Evolutionary conservation across 2,888 invertebrate genomes (phyloP).

Genomic region (Parnassius smintheus): DNA sequence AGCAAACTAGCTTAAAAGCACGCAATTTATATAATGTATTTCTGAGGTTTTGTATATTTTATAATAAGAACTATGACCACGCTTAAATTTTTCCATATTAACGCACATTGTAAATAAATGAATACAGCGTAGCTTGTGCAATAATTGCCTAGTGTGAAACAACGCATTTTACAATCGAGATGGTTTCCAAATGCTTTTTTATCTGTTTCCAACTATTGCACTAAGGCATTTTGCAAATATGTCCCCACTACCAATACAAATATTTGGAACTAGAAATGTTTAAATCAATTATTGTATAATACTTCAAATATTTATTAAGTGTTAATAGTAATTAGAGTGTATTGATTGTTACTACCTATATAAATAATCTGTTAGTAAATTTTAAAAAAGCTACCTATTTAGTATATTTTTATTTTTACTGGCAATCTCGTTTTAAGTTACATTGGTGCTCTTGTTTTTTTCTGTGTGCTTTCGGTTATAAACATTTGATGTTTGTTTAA

Average conservation of each 20-base stretch:
- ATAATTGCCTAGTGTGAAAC: too few species aligned
- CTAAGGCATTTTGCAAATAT: not conserved
- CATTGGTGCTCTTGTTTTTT: slow-evolving; percentile 26
- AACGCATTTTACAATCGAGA: too few species aligned
- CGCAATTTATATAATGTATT: not conserved
- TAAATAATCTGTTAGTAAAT: slow-evolving; percentile 17
- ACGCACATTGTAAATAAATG: slow-evolving; percentile 5
- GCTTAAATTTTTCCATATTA: not conserved
- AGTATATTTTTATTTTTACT: slow-evolving; percentile 13
- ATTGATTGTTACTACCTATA: slow-evolving; percentile 20
- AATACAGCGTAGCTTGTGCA: not conserved
- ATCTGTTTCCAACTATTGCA: too few species aligned
- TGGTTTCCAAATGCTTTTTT: too few species aligned
- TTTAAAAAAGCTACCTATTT: not conserved
- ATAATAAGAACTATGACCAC: not conserved
- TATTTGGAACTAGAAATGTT: slow-evolving; percentile 7
- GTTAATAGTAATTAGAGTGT: slow-evolving; percentile 24
- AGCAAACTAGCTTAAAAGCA: not conserved
- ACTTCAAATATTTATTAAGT: slow-evolving; percentile 22
- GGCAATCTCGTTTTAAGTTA: slow-evolving; percentile 14
- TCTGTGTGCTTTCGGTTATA: slow-evolving; percentile 7
- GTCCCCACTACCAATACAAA: not conserved
- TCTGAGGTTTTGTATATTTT: not conserved
- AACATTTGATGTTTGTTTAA: slow-evolving; percentile 16
- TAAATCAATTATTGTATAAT: slow-evolving; percentile 14